Evolutionary conservation across 2,888 invertebrate genomes (phyloP), one percentile per base, ranked within the genome.

Genomic region (Drosophila heteroneura): DNA sequence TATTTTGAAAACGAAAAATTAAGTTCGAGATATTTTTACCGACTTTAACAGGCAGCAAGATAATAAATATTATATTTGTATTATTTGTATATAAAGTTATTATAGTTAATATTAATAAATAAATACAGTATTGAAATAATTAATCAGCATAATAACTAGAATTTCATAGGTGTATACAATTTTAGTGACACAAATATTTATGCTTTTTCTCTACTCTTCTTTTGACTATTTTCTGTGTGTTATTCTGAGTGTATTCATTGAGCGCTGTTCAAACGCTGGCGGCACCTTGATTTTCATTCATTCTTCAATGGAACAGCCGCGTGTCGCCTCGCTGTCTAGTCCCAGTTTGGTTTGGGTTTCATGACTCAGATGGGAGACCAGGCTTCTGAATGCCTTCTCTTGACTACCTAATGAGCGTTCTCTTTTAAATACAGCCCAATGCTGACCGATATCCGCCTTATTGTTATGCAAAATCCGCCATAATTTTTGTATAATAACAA

Each of bases 391-490:
- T 70, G 22, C 37, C 32, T 32, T 49, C 51, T 14, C 9, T 30
- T 28, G 30, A 41, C 60, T 49, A 62, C 37, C 63, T 77, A 74
- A 74, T 75, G 62, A 81, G 44, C 49, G n/a, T 65, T 65, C 26
- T 26, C 39, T 26, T 37, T 39, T 70, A 74, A 82, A 72, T 62
- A 66, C 65, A 53, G 51, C 30, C 67, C 58, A 56, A 62, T 69
- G 51, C 57, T 81, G 81, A 79, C 89, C 90, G 82, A 87, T 91
- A 89, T 91, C 88, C 83, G 91, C 68, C 65, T 70, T 76, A 90
- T 91, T 91, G 90, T 88, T 81, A 88, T 88, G 90, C 91, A 81
- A 88, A 88, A 87, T 76, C 61, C 59, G 67, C 51, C 77, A 71
- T 83, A 81, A 83, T 83, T 69, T 69, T 59, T 54, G 70, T 76